Percentiles rank a stretch among this genome's conserved stretches.
Conservation (phyloP, 1,140 invertebrate genomes). For the Phenacoccus solenopsis region DNA sequence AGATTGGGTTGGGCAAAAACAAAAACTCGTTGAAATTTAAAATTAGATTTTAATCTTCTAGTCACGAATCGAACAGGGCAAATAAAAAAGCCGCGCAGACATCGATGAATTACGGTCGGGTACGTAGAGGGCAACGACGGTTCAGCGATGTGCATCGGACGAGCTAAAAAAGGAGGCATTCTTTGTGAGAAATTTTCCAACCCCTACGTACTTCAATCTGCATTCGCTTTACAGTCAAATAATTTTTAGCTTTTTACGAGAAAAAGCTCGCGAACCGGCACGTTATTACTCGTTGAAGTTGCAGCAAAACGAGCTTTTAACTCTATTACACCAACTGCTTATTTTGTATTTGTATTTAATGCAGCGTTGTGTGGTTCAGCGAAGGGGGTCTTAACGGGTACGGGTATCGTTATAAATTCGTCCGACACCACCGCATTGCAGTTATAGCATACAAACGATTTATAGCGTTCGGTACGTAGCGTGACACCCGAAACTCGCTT, state of each 20-base stretch:
- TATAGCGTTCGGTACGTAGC: neutral
- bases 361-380: constrained; percentile 5
- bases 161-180: neutral
- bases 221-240: neutral
- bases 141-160: too few relatives aligned
- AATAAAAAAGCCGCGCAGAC: neutral
- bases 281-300: constrained; percentile 15
- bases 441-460: neutral
- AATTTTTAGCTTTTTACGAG: neutral
- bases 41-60: neutral
- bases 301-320: constrained; percentile 17
- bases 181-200: neutral
- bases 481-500: neutral
- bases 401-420: constrained; percentile 13
- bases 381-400: neutral
- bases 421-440: constrained; percentile 14
- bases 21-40: neutral
- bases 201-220: constrained; percentile 1
- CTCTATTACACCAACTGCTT: constrained; percentile 11
- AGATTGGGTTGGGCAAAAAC: neutral
- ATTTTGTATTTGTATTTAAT: constrained; percentile 17
- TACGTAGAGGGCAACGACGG: neutral
- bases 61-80: neutral
- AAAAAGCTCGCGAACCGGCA: neutral
- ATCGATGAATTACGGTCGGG: neutral